Evolutionary conservation across 1,140 invertebrate species (phyloP).

Genomic region (Muscidifurax raptorellus): DNA sequence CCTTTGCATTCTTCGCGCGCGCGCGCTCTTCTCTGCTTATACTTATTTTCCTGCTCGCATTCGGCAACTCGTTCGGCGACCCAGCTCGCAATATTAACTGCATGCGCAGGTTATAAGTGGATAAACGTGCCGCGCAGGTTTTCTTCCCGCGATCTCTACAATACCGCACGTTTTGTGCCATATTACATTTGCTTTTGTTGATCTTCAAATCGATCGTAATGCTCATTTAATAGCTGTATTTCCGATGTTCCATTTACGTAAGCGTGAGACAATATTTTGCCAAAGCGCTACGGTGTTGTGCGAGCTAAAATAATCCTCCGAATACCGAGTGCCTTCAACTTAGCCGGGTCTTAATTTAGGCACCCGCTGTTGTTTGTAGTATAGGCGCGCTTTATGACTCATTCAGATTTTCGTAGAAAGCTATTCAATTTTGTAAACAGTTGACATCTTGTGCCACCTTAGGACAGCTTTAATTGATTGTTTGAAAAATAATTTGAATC

Average conservation of each 20-base stretch:
- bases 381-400: not conserved
- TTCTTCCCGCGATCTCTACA: not conserved
- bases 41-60: conserved; percentile 57
- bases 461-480: not conserved
- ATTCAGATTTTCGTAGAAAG: not conserved
- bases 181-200: not conserved
- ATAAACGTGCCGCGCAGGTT: not conserved
- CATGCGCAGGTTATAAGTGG: too few species aligned
- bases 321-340: not conserved
- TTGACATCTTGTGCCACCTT: too few species aligned
- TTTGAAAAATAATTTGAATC: not conserved
- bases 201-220: not conserved
- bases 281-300: not conserved
- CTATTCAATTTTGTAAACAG: not conserved
- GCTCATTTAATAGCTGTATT: not conserved
- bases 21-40: not conserved
- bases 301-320: conserved; percentile 21
- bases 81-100: not conserved
- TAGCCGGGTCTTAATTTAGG: conserved; percentile 36
- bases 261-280: not conserved
- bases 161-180: not conserved
- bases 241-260: not conserved
- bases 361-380: not conserved
- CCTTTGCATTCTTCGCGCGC: conserved; percentile 66
- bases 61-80: conserved; percentile 64